Conservation (phyloP, 2,797 vertebrate genomes). For the Alca torda region DNA sequence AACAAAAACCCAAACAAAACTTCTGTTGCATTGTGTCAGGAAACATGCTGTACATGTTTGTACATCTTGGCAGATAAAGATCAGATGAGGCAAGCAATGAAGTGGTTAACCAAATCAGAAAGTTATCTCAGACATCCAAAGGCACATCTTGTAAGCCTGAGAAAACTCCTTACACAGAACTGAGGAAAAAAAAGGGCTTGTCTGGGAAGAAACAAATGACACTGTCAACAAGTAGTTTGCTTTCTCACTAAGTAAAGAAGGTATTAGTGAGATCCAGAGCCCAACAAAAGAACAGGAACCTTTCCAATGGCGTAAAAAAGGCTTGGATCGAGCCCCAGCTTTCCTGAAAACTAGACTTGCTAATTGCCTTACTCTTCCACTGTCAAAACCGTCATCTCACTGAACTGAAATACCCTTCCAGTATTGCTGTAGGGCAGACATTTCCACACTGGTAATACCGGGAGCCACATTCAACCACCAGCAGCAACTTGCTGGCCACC, state of each 20-base stretch:
- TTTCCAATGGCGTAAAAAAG: background rate
- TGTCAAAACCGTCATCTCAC: background rate
- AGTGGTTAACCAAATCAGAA: slow-evolving; percentile 41
- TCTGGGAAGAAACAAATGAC: slow-evolving; percentile 28
- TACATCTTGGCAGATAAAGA: slow-evolving; percentile 57
- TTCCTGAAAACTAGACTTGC: slow-evolving; percentile 49
- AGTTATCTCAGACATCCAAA: slow-evolving; percentile 42
- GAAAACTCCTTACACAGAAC: background rate
- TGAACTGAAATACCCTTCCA: background rate
- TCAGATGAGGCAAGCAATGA: slow-evolving; percentile 34
- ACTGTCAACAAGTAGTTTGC: background rate
- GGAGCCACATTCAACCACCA: background rate
- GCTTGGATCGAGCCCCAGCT: background rate
- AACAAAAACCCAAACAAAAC: background rate
- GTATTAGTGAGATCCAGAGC: background rate
- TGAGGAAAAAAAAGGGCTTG: background rate
- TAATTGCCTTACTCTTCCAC: slow-evolving; percentile 30
- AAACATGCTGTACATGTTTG: slow-evolving; percentile 59
- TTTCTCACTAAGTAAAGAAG: background rate
- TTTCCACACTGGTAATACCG: background rate
- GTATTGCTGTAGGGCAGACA: background rate
- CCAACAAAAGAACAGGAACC: slow-evolving; percentile 2
- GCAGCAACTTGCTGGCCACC: background rate
- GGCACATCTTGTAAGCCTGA: slow-evolving; percentile 12
- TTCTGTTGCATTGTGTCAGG: slow-evolving; percentile 25